A percentile compares a stretch with the other conserved stretches of the same genome.
Evolutionary conservation across 2,888 invertebrate genomes (phyloP).

Genomic region (Halocaridina rubra): DNA sequence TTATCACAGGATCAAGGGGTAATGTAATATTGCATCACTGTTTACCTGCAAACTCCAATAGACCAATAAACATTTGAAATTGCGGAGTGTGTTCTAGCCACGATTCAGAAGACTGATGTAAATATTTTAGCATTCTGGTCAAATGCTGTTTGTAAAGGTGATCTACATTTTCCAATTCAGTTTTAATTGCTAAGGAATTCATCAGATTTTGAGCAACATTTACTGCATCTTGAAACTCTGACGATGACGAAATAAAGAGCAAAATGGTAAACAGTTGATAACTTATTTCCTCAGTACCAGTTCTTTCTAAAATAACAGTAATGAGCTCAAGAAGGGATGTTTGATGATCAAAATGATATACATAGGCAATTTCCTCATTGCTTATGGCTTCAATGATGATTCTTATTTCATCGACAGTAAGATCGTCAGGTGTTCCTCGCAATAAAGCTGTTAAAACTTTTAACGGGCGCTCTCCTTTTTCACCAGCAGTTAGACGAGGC

Average conservation of each 20-base stretch:
- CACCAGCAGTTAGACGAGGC: constrained; percentile 2
- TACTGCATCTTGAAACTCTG: constrained; percentile 3
- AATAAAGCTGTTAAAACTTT: constrained; percentile 12
- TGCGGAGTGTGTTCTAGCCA: constrained; percentile 33
- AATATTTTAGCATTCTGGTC: not conserved
- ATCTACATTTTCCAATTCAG: not conserved
- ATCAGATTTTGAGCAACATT: constrained; percentile 4
- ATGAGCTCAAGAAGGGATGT: constrained; percentile 20
- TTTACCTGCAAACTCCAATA: constrained; percentile 35
- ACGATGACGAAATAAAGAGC: constrained; percentile 38
- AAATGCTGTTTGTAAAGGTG: constrained; percentile 16
- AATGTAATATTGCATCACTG: no score
- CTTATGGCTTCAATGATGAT: constrained; percentile 1
- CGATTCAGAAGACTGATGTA: not conserved
- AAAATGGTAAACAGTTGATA: constrained; percentile 5
- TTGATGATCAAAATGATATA: constrained; percentile 13
- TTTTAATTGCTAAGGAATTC: not conserved
- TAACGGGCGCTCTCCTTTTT: constrained; percentile 17
- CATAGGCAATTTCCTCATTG: constrained; percentile 18
- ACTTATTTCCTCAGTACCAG: constrained; percentile 12
- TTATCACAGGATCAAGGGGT: no score
- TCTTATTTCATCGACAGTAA: not conserved
- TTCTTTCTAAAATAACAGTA: constrained; percentile 12
- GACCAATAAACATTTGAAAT: constrained; percentile 25
- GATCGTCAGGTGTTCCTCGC: not conserved